These are phyloP conservation scores for Neocrepidodera transversa DNA, from an alignment of 2,888 invertebrate genomes.

Conservation along the genomic window DNA sequence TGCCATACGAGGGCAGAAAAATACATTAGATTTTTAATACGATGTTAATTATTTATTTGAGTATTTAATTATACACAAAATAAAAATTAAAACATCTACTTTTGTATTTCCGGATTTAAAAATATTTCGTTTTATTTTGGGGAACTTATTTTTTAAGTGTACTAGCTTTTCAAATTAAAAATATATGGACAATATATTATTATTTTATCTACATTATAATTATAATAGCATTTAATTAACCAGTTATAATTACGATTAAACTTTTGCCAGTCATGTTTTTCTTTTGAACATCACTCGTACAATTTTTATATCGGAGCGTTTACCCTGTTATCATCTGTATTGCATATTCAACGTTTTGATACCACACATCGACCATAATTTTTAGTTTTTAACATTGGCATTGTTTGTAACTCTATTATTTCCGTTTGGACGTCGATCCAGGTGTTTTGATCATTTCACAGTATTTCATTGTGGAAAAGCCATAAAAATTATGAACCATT, in stretches of 20 bases:
- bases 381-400: conserved; percentile 22
- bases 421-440: conserved; percentile 22
- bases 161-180: too few species aligned
- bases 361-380: conserved; percentile 19
- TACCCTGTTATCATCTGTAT: conserved; percentile 5
- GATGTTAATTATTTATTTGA: too few species aligned
- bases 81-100: too few species aligned
- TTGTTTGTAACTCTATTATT: conserved; percentile 30
- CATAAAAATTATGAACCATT: conserved; percentile 25
- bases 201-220: too few species aligned
- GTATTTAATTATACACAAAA: too few species aligned
- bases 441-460: conserved; percentile 27
- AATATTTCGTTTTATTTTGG: too few species aligned
- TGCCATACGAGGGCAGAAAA: conserved; percentile 28
- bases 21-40: not conserved
- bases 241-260: too few species aligned
- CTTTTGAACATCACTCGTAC: conserved; percentile 14
- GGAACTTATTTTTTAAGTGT: too few species aligned
- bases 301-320: conserved; percentile 8
- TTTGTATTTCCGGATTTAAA: too few species aligned
- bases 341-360: conserved; percentile 24
- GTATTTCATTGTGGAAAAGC: conserved; percentile 29
- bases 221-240: too few species aligned
- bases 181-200: too few species aligned
- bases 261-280: too few species aligned